These are phyloP conservation scores for Phodopus roborovskii DNA, from an alignment of 2,113 vertebrate species.

Conservation along the genomic window DNA sequence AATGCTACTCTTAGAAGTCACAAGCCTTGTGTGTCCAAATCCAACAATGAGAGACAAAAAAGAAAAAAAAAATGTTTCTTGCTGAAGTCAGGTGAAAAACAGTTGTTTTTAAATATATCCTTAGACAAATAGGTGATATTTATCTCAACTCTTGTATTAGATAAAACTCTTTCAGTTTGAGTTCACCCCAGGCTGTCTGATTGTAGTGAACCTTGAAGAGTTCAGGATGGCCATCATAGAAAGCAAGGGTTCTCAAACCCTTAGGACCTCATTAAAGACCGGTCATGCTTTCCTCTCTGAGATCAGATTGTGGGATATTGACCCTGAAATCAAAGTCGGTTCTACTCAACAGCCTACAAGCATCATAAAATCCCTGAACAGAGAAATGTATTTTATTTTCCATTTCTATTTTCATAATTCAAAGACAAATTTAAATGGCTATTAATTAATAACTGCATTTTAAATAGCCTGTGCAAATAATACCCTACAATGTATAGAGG, in stretches of 20 bases:
- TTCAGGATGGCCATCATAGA: neutral
- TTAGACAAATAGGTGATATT: neutral
- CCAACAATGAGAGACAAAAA: neutral
- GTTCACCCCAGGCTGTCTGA: neutral
- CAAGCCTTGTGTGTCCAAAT: neutral
- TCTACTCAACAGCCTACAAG: slow-evolving; percentile 46
- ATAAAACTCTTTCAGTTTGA: slow-evolving; percentile 54
- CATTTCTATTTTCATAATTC: slow-evolving; percentile 25
- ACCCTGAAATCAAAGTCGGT: slow-evolving; percentile 63
- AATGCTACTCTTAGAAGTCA: neutral
- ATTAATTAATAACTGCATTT: slow-evolving; percentile 27
- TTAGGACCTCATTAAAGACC: slow-evolving; percentile 62
- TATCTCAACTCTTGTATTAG: neutral
- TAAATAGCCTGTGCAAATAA: neutral
- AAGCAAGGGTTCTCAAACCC: neutral
- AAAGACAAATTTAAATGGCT: neutral
- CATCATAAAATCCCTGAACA: slow-evolving; percentile 12
- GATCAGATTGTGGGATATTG: slow-evolving; percentile 55
- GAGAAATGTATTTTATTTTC: slow-evolving; percentile 8
- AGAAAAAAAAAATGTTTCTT: neutral
- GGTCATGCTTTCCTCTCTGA: slow-evolving; percentile 51
- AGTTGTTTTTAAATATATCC: neutral
- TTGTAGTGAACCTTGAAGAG: neutral
- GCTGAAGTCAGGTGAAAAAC: neutral
- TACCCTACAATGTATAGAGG: neutral